Base-by-base conservation (phyloP, 2,113 vertebrate genomes). In the Tonatia bakeri region DNA sequence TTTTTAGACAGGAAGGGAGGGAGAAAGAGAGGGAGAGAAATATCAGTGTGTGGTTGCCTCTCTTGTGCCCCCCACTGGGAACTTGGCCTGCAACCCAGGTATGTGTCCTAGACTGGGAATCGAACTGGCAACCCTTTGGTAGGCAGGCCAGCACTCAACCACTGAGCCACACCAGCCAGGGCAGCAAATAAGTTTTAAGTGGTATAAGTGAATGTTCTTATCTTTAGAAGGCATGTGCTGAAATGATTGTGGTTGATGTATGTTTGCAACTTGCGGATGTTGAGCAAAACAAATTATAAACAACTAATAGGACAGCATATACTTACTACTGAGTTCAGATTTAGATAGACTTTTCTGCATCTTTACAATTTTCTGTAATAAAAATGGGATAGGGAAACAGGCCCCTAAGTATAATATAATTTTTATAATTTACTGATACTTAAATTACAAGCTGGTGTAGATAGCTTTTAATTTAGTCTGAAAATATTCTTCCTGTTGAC, bases 161-260 rank as follows among this genome's bases (percentile, higher is more conserved):
- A 59, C 56, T 59, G 56, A 26, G 56, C 56, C 56, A 59, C 56
- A 59, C 56, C 56, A 59, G 56, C 56, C 56, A 59, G 56, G 56
- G 56, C 56, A 94, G 15, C n/a, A 31, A 76, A 40, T 80, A 43
- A 56, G 31, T 24, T 86, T 56, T 20, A 65, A 52, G 38, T 91
- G 28, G 33, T 80, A 14, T 77, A 79, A 65, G 36, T 77, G 7
- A 91, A 84, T 56, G 24, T 70, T 87, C 13, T 93, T 93, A 47
- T 20, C 73, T 93, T 80, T 72, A 80, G 52, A 73, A 56, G 33
- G 6, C 14, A 6, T 72, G 14, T 93, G 19, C 64, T 95, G 38
- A 59, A 97, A 47, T 95, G 77, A 75, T 92, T 81, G 61, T 70
- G 47, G 19, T 70, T 87, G 56, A 88, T 83, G n/a, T 94, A 50